These are phyloP conservation scores for Eospalax fontanierii DNA, from an alignment of 2,797 vertebrate species.

Conservation along the genomic window DNA sequence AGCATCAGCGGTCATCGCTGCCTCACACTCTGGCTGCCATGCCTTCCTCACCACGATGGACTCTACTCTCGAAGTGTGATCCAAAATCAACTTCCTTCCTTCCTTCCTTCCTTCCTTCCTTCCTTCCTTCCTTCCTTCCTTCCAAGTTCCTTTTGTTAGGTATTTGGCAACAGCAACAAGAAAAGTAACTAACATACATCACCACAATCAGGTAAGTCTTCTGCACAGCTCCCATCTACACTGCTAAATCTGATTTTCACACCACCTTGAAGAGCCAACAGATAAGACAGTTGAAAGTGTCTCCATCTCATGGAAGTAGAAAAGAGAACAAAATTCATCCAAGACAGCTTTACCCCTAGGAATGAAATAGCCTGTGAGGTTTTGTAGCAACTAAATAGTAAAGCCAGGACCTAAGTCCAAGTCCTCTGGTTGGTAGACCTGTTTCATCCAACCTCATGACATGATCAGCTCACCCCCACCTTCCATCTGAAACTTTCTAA, in stretches of 20 bases:
- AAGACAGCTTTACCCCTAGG: not conserved
- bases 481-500: conserved; percentile 18
- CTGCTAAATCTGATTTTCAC: not conserved
- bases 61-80: not conserved
- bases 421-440: not conserved
- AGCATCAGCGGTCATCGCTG: too few relatives aligned
- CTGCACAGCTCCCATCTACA: not conserved
- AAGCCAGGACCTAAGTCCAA: not conserved
- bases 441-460: not conserved
- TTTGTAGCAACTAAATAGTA: not conserved
- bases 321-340: not conserved
- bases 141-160: not conserved
- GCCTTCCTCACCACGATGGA: not conserved
- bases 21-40: not conserved
- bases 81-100: not conserved
- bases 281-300: not conserved
- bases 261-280: conserved; percentile 36
- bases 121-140: not conserved
- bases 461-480: not conserved
- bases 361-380: not conserved
- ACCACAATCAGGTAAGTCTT: not conserved
- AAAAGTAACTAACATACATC: not conserved
- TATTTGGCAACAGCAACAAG: too few relatives aligned
- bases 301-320: not conserved
- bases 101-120: not conserved